Base-by-base conservation (phyloP, 1,140 invertebrate species). In the Heliconius eleuchia region DNA sequence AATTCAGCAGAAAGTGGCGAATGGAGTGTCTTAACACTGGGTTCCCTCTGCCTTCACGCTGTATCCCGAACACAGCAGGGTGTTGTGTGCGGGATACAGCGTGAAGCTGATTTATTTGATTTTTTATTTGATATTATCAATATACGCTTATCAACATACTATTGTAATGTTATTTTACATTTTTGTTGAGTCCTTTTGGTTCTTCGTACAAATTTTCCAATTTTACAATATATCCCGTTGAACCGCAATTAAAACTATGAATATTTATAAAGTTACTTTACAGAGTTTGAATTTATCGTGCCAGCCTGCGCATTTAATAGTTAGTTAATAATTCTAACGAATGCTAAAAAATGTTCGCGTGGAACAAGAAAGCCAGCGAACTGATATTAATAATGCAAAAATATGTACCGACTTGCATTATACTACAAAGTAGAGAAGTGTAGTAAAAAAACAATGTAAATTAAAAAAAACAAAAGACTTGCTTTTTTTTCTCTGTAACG, bases 281-380 rank as follows among this genome's bases (percentile, higher is more conserved):
- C 55, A 57, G 23, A 66, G 30, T 66, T 66, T 66, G 16, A 46
- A 46, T 23, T 23, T 46, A 73, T 39, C 71, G 71, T 73, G 71
- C 71, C 71, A 72, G 39, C 42, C 71, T 37, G 42, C 23, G 34
- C 37, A 73, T 73, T 42, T 73, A 73, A 42, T 73, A 46, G 23
- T 73, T 42, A 73, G 19, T 73, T 73, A 46, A 27, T 73, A 73
- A 73, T 73, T 73, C 71, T 50, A 73, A 73, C 23, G 37, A 73
- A 73, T n/a, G 71, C 42, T n/a, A 66, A 66, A 66, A 46, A 66
- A 66, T 30, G 60, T 66, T 66, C n/a, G 60, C 60, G 27, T 66
- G 60, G 23, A 16, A 66, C 30, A 66, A 66, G 60, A 66, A 66
- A 66, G 23, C 60, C 23, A 66, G 60, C 27, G 60, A 23, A 30